Conservation (phyloP, 2,888 invertebrate species). For the Cryptocephalus moraei region DNA sequence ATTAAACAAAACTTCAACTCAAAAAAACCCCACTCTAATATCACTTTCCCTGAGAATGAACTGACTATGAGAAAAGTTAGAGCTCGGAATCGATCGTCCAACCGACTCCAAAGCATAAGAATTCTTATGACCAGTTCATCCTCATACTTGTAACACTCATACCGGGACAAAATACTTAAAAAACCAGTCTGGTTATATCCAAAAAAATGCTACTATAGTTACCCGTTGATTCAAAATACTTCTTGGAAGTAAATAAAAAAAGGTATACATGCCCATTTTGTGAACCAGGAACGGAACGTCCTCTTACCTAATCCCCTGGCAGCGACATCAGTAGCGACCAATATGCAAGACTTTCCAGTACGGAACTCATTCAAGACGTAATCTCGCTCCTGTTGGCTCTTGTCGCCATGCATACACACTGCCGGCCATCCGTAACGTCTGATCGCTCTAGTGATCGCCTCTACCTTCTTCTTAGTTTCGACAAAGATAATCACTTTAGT, state of each 20-base stretch:
- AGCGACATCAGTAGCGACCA: conserved; percentile 96
- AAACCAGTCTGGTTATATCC: conserved; percentile 38
- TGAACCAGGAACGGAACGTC: not conserved
- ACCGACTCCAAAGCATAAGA: too few relatives aligned
- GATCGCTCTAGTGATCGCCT: conserved; percentile 69
- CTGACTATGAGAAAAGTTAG: too few relatives aligned
- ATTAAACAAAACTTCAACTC: too few relatives aligned
- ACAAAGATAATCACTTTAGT: conserved; percentile 94
- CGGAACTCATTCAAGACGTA: conserved; percentile 86
- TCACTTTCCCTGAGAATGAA: too few relatives aligned
- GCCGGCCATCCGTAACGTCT: conserved; percentile 67
- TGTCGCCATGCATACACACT: conserved; percentile 90
- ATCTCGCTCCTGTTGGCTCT: conserved; percentile 89
- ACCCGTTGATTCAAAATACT: conserved; percentile 1
- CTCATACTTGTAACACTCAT: too few relatives aligned
- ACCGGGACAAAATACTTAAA: not conserved
- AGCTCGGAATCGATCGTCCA: too few relatives aligned
- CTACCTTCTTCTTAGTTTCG: conserved; percentile 87
- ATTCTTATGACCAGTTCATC: too few relatives aligned
- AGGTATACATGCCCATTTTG: not conserved
- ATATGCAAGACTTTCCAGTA: conserved; percentile 75
- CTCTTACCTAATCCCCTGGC: conserved; percentile 88
- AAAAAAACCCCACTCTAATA: too few relatives aligned
- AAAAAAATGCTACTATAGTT: conserved; percentile 23
- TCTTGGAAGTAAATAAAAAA: not conserved